Evolutionary conservation across 2,888 invertebrate genomes (phyloP).

Genomic region (Lacanobia oleracea): DNA sequence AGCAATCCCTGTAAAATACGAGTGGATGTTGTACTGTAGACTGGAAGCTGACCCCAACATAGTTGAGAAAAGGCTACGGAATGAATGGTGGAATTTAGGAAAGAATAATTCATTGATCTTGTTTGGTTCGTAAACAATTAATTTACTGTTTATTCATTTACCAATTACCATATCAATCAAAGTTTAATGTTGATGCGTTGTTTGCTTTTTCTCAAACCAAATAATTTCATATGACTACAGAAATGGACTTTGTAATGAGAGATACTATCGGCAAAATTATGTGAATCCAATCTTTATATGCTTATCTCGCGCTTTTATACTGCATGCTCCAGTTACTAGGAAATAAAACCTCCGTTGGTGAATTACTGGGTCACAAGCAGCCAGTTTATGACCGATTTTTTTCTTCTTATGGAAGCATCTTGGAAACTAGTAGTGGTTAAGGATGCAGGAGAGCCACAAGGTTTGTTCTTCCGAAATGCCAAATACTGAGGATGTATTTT

Average conservation of each 20-base stretch:
- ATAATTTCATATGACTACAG: not conserved
- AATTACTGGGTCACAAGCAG: conserved; percentile 10
- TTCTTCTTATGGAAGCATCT: not conserved
- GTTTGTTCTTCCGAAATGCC: no score
- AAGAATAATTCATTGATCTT: no score
- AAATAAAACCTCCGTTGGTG: conserved; percentile 13
- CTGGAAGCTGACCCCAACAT: no score
- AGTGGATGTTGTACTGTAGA: no score
- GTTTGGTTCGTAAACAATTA: no score
- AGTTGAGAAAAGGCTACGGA: no score
- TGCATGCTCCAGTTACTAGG: conserved; percentile 36
- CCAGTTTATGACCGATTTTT: conserved; percentile 2
- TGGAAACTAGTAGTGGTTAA: no score
- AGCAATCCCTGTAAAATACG: no score
- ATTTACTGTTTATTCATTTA: no score
- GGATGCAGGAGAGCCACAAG: no score
- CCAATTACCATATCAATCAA: not conserved
- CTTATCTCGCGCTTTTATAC: conserved; percentile 39
- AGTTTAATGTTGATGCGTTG: not conserved
- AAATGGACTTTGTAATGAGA: conserved; percentile 28
- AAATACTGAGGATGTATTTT: no score
- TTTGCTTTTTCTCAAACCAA: not conserved
- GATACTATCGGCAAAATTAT: conserved; percentile 6
- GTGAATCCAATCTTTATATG: conserved; percentile 34
- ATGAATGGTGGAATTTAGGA: no score